Conservation (phyloP, 2,888 invertebrate genomes). For the Eilema depressum region DNA sequence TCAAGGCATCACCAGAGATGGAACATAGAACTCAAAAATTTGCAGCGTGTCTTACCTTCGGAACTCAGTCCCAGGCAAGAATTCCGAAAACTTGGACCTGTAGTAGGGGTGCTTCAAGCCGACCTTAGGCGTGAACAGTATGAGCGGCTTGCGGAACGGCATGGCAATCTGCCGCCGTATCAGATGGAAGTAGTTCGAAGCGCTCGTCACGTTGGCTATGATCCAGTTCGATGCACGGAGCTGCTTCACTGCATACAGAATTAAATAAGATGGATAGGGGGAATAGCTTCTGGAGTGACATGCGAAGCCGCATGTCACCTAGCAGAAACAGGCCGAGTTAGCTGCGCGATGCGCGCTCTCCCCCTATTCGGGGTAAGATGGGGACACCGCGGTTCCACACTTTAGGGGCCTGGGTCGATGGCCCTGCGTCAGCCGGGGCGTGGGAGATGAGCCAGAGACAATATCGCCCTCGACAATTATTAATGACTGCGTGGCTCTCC, state of each 20-base stretch:
- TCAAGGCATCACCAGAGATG: too few relatives aligned
- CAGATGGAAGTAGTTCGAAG: conserved; percentile 93
- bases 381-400: too few relatives aligned
- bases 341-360: too few relatives aligned
- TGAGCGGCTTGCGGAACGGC: conserved; percentile 93
- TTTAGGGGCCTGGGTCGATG: too few relatives aligned
- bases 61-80: conserved; percentile 87
- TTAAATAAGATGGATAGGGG: background rate
- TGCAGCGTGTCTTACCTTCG: conserved; percentile 60
- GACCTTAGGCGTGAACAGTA: conserved; percentile 93
- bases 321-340: too few relatives aligned
- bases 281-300: too few relatives aligned
- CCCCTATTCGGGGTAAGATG: too few relatives aligned
- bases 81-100: conserved; percentile 90
- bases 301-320: too few relatives aligned
- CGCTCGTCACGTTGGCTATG: conserved; percentile 90
- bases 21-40: background rate
- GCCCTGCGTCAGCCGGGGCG: too few relatives aligned
- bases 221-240: conserved; percentile 91
- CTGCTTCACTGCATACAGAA: conserved; percentile 87
- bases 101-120: conserved; percentile 92
- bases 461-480: too few relatives aligned
- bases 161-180: conserved; percentile 91
- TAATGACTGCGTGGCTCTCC: too few relatives aligned
- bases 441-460: too few relatives aligned